Conservation (phyloP, 1,140 invertebrate species). For the Stratiolaelaps scimitus region DNA sequence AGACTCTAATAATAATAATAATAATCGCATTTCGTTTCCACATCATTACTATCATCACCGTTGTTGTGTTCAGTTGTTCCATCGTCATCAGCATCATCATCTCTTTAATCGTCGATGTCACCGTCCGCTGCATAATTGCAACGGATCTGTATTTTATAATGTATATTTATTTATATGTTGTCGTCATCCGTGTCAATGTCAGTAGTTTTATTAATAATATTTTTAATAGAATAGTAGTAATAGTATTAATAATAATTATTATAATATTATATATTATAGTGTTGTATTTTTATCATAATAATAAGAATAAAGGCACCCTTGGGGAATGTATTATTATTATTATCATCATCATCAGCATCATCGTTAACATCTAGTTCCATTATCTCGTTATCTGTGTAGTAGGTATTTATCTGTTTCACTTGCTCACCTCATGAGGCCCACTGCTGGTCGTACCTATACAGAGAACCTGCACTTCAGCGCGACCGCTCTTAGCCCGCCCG, state of each 20-base stretch:
- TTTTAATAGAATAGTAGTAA: slow-evolving; percentile 11
- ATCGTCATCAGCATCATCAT: neutral
- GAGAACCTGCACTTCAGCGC: too few relatives aligned
- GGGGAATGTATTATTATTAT: slow-evolving; percentile 23
- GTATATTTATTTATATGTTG: neutral
- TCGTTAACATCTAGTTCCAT: neutral
- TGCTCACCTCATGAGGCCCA: too few relatives aligned
- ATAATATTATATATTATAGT: neutral
- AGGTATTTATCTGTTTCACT: too few relatives aligned
- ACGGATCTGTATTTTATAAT: too few relatives aligned
- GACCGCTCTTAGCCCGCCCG: too few relatives aligned
- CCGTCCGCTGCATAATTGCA: too few relatives aligned
- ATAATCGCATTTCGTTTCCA: neutral
- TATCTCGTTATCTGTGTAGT: neutral
- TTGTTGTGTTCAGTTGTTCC: neutral
- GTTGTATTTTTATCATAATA: slow-evolving; percentile 7
- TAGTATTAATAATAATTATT: slow-evolving; percentile 8
- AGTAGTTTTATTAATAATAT: neutral
- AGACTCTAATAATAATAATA: slow-evolving; percentile 17
- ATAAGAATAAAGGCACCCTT: slow-evolving; percentile 29
- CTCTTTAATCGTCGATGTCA: too few relatives aligned
- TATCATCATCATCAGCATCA: slow-evolving; percentile 22
- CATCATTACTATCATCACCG: neutral
- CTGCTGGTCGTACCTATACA: too few relatives aligned
- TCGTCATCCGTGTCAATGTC: slow-evolving; percentile 15